Base-by-base conservation (phyloP, 2,797 vertebrate species). In the Nannoperca australis region DNA sequence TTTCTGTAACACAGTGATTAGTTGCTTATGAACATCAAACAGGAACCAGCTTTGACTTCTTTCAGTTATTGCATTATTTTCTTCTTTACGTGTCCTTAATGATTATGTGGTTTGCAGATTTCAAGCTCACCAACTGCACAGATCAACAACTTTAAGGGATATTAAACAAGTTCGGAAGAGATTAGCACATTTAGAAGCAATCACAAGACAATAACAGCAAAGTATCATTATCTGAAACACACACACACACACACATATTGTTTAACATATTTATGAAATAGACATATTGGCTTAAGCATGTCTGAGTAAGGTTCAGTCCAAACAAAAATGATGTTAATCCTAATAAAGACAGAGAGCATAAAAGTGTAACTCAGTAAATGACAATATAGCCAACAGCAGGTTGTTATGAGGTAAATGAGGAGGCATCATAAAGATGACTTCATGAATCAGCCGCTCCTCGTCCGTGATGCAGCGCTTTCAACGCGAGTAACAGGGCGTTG, bases 1-100 rank as follows among this genome's bases (percentile, higher is more conserved):
- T 59, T 85, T 62, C 90, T 91, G 90, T 78, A 59, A 63, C 76
- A 32, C 56, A 47, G 68, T 63, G 89, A 92, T 93, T 92, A 90
- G 76, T 49, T 81, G 75, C 89, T 88, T 89, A 84, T 78, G 73
- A 78, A 89, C 79, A 88, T 86, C 79, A 88, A 89, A 85, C 66
- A 44, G 30, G 24, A 24, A 70, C 64, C 38, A 18, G 68, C 79
- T 72, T 73, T 50, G 56, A 79, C 80, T 78, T 38, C 30, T 62
- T 54, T 71, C 54, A 62, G n/a, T 63, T 34, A 34, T 64, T 74
- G 20, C 59, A 55, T 79, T 73, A 45, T 64, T 59, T 72, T 20
- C 27, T n/a, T 15, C 32, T 79, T 69, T 12, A 32, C 2, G 12
- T 58, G 72, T 53, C 63, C 64, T 60, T 36, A 7, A 40, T 12